A percentile compares a stretch with the other conserved stretches of the same genome.
Conservation (phyloP, 2,113 vertebrate species). For the Albula goreensis region DNA sequence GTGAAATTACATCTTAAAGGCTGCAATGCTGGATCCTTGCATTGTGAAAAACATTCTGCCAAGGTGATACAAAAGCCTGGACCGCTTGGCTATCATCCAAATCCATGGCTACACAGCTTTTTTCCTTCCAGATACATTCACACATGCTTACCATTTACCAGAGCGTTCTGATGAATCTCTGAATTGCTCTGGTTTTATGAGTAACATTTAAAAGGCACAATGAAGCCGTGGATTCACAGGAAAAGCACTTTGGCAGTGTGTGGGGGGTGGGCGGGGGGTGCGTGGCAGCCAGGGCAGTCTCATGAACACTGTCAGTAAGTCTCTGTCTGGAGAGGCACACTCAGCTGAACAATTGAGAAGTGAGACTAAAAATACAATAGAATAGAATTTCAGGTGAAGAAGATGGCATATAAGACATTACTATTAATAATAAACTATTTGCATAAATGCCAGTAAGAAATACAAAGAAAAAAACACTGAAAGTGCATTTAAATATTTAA, state of each 20-base stretch:
- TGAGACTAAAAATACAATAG: background rate
- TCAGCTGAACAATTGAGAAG: slow-evolving; percentile 4
- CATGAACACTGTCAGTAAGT: slow-evolving; percentile 37
- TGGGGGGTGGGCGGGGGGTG: too few species aligned
- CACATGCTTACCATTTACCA: slow-evolving; percentile 64
- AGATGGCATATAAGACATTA: too few species aligned
- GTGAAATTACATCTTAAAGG: background rate
- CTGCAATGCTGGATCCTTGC: background rate
- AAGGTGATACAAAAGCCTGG: background rate
- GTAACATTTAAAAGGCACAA: slow-evolving; percentile 64
- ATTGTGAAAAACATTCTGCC: background rate
- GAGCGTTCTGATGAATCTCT: slow-evolving; percentile 49
- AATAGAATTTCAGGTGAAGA: too few species aligned
- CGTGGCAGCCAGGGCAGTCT: slow-evolving; percentile 28
- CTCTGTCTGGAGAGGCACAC: background rate
- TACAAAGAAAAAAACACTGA: too few species aligned
- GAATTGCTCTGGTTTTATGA: slow-evolving; percentile 66
- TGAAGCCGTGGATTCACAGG: slow-evolving; percentile 65
- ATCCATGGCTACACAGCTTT: too few species aligned
- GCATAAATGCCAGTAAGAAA: too few species aligned
- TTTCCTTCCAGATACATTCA: slow-evolving; percentile 19
- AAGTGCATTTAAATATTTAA: too few species aligned
- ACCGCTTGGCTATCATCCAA: too few species aligned
- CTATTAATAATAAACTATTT: too few species aligned
- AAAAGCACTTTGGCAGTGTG: too few species aligned